A percentile compares a stretch with the other conserved stretches of the same genome.
These are phyloP conservation scores for Pelvicachromis taeniatus DNA, from an alignment of 2,113 vertebrate genomes.

Conservation along the genomic window DNA sequence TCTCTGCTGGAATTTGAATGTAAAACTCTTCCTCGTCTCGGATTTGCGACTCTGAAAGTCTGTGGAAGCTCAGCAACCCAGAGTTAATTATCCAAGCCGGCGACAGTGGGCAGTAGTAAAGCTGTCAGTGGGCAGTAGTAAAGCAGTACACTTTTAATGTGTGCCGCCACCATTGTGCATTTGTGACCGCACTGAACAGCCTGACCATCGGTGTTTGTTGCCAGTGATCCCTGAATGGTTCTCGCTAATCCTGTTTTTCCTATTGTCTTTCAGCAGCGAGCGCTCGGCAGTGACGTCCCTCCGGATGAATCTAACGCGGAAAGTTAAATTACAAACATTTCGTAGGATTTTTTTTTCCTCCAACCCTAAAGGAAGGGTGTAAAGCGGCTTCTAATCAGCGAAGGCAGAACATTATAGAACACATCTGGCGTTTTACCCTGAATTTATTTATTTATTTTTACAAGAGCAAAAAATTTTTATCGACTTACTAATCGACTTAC, in stretches of 20 bases:
- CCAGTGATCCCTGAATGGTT: not conserved
- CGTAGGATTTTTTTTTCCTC: fast-evolving
- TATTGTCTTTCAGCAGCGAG: not conserved
- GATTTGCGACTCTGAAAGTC: not conserved
- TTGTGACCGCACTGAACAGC: not conserved
- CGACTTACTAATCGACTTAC: not conserved
- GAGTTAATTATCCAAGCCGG: not conserved
- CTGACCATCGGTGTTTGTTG: not conserved
- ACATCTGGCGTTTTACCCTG: not conserved
- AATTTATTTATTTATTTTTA: not conserved
- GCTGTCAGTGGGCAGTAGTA: not conserved
- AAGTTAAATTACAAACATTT: not conserved
- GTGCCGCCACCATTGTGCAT: not conserved
- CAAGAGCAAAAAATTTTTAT: not conserved
- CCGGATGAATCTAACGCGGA: fast-evolving
- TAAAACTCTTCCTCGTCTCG: not conserved
- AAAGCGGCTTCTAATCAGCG: not conserved
- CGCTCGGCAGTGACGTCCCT: not conserved
- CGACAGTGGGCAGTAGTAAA: not conserved
- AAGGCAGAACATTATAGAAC: not conserved
- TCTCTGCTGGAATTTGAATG: not conserved
- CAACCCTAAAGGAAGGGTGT: not conserved
- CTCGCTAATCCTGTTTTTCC: not conserved
- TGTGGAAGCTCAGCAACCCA: not conserved
- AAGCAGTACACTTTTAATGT: not conserved